These are phyloP conservation scores for Heloderma charlesbogerti DNA, from an alignment of 2,113 vertebrate species.

Conservation along the genomic window DNA sequence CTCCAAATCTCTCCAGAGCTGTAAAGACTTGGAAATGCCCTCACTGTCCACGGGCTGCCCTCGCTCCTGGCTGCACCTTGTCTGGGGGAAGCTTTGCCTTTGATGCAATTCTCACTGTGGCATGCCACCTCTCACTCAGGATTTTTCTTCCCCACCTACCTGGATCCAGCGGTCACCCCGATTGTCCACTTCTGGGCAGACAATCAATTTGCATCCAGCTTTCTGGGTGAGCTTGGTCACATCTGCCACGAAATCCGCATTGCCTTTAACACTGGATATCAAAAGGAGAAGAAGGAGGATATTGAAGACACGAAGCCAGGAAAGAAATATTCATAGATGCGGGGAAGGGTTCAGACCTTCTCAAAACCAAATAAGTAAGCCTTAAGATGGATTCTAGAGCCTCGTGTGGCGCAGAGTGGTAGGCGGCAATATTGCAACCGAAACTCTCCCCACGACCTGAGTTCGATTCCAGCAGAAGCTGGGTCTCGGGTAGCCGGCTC, in stretches of 20 bases:
- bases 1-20: not conserved
- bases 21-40: not conserved
- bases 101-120: not conserved
- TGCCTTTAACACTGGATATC: constrained; percentile 55
- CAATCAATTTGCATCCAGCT: constrained; percentile 77
- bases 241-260: constrained; percentile 77
- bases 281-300: accelerated
- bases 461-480: too few relatives aligned
- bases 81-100: not conserved
- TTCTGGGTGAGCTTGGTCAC: constrained; percentile 72
- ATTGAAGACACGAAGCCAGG: too few relatives aligned
- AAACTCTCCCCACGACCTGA: too few relatives aligned
- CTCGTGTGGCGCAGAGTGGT: too few relatives aligned
- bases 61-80: not conserved
- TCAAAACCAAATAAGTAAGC: not conserved
- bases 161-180: constrained; percentile 92
- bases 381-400: not conserved
- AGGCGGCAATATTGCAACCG: too few relatives aligned
- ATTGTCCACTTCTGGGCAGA: constrained; percentile 79
- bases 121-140: not conserved
- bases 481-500: too few relatives aligned
- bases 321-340: too few relatives aligned
- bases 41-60: not conserved
- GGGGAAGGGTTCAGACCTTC: not conserved
- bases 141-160: constrained; percentile 66